Conservation (phyloP, 2,113 vertebrate species). For the Opisthocomus hoazin region DNA sequence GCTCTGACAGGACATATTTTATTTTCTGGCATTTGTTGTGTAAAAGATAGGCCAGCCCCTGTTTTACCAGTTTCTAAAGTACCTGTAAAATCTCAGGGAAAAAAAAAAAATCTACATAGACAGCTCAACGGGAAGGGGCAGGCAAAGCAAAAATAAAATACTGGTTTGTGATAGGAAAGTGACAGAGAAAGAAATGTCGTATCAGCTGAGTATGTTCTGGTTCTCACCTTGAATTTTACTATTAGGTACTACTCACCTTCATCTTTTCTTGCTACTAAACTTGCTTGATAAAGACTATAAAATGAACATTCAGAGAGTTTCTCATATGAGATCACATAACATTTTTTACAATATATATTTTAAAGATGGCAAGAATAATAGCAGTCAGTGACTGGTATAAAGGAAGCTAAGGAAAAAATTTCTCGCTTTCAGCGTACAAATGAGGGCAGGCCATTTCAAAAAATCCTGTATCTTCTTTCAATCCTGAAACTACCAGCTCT, state of each 20-base stretch:
- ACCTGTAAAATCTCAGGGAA: background rate
- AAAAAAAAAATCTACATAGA: background rate
- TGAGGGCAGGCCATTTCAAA: background rate
- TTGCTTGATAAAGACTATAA: background rate
- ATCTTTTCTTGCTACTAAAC: background rate
- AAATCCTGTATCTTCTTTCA: background rate
- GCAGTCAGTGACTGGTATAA: background rate
- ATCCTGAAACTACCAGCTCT: background rate
- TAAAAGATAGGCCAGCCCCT: background rate
- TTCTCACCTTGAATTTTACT: background rate
- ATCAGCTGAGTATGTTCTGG: background rate
- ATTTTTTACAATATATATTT: background rate
- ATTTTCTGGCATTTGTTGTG: background rate
- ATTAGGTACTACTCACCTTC: background rate
- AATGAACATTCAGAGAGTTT: background rate
- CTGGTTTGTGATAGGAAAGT: background rate
- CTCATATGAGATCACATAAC: background rate
- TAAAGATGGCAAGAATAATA: background rate
- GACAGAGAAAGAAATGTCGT: background rate
- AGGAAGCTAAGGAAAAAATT: background rate
- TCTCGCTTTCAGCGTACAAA: background rate
- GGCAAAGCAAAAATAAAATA: background rate
- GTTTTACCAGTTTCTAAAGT: background rate
- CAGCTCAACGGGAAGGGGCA: fast-evolving
- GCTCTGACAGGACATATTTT: background rate